Percentiles rank a stretch among this genome's conserved stretches.
phyloP scores from a whole-genome alignment of 2,797 vertebrate species.

The Myiothlypis chrysogaster region DNA sequence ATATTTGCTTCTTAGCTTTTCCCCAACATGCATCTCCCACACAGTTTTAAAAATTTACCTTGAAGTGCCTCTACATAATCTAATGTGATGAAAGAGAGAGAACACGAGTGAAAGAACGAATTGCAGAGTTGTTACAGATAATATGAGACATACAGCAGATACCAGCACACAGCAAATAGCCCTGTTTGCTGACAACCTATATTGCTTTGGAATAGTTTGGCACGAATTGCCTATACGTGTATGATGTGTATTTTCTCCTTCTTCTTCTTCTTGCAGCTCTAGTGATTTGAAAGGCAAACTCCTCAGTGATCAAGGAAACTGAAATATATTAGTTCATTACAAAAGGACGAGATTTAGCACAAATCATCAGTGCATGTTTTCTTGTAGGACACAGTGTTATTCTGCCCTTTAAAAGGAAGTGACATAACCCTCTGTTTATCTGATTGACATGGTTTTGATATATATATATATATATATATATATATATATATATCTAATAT shows the following conservation, averaged over 20 bases:
- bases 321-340: not conserved
- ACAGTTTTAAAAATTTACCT: slow-evolving; percentile 65
- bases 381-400: not conserved
- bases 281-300: slow-evolving; percentile 20
- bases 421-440: not conserved
- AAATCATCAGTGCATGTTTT: not conserved
- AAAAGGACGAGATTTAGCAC: not conserved
- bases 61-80: slow-evolving; percentile 65
- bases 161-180: slow-evolving; percentile 54
- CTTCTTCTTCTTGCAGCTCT: not conserved
- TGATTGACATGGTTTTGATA: not conserved
- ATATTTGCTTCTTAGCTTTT: slow-evolving; percentile 49
- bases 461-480: not conserved
- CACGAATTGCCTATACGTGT: slow-evolving; percentile 44
- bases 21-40: slow-evolving; percentile 25
- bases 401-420: not conserved
- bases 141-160: slow-evolving; percentile 29
- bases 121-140: slow-evolving; percentile 59
- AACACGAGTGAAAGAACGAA: slow-evolving; percentile 47
- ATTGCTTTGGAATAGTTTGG: slow-evolving; percentile 58
- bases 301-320: not conserved
- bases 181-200: slow-evolving; percentile 59
- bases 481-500: not conserved
- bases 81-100: slow-evolving; percentile 67
- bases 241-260: not conserved